These are phyloP conservation scores for Linnaemya vulpina DNA, from an alignment of 2,888 invertebrate species.

Conservation along the genomic window DNA sequence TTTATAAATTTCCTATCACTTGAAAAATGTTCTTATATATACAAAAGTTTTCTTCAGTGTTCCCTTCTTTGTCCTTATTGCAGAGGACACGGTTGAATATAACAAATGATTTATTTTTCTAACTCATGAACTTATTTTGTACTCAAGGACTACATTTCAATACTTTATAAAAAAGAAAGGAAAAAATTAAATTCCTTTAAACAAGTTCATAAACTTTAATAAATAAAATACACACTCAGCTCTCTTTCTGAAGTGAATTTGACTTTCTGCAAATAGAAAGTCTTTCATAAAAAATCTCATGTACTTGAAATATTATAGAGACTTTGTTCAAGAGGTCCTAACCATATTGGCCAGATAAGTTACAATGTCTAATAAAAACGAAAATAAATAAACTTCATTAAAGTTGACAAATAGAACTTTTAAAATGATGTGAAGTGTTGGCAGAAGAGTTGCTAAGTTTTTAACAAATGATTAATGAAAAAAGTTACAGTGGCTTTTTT, in stretches of 20 bases:
- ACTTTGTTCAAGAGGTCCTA: slow-evolving; percentile 10
- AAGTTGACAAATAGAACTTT: slow-evolving; percentile 5
- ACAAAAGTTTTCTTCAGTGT: not conserved
- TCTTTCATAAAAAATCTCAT: not conserved
- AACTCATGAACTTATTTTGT: slow-evolving; percentile 10
- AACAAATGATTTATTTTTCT: slow-evolving; percentile 18
- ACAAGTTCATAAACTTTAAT: slow-evolving; percentile 58
- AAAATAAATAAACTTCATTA: slow-evolving; percentile 2
- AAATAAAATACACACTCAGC: slow-evolving; percentile 45
- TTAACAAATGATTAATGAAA: not conserved
- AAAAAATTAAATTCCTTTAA: slow-evolving; percentile 27
- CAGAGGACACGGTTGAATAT: not conserved
- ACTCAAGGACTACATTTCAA: slow-evolving; percentile 1
- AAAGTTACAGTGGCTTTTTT: not conserved
- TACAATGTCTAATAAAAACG: slow-evolving; percentile 19
- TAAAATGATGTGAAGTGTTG: not conserved
- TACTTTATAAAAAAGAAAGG: not conserved
- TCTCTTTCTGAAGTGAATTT: slow-evolving; percentile 13
- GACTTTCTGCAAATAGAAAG: slow-evolving; percentile 13
- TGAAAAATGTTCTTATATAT: not conserved
- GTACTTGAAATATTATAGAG: slow-evolving; percentile 44
- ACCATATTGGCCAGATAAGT: slow-evolving; percentile 44
- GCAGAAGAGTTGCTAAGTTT: not conserved
- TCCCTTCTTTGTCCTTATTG: not conserved
- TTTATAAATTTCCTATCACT: not conserved